Evolutionary conservation across 2,113 vertebrate genomes (phyloP).

Genomic region (Saguinus midas): DNA sequence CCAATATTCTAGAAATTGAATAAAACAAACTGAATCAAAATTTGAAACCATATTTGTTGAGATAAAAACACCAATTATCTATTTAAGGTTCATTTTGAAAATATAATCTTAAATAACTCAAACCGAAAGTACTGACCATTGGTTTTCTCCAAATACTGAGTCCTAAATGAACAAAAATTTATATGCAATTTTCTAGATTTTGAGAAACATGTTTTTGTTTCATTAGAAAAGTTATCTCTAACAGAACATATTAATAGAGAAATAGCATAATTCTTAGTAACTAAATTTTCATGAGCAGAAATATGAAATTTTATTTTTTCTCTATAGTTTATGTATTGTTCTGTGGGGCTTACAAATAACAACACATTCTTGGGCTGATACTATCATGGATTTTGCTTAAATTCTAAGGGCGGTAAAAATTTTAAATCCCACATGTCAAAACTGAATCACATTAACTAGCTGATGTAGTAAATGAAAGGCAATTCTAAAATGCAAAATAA

Average conservation of each 20-base stretch:
- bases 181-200: constrained; percentile 49
- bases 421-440: constrained; percentile 1
- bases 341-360: constrained; percentile 11
- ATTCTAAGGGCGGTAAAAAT: constrained; percentile 17
- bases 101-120: constrained; percentile 47
- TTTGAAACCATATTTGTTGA: constrained; percentile 52
- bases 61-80: constrained; percentile 64
- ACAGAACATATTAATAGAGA: constrained; percentile 40
- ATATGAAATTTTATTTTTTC: constrained; percentile 4
- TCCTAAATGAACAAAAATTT: constrained; percentile 59
- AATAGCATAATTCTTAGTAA: constrained; percentile 49
- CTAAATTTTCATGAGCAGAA: constrained; percentile 48
- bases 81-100: constrained; percentile 65
- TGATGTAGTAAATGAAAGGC: constrained; percentile 31
- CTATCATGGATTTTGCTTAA: constrained; percentile 42
- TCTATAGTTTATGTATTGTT: not conserved
- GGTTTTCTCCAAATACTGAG: constrained; percentile 48
- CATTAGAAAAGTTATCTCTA: constrained; percentile 62
- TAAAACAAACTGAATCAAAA: constrained; percentile 70
- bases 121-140: constrained; percentile 50
- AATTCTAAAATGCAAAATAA: constrained; percentile 61
- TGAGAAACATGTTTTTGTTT: constrained; percentile 56
- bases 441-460: constrained; percentile 12
- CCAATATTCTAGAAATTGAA: constrained; percentile 62
- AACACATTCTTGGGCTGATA: not conserved